Base-by-base conservation (phyloP, 2,888 invertebrate species). In the Agrochola circellaris region DNA sequence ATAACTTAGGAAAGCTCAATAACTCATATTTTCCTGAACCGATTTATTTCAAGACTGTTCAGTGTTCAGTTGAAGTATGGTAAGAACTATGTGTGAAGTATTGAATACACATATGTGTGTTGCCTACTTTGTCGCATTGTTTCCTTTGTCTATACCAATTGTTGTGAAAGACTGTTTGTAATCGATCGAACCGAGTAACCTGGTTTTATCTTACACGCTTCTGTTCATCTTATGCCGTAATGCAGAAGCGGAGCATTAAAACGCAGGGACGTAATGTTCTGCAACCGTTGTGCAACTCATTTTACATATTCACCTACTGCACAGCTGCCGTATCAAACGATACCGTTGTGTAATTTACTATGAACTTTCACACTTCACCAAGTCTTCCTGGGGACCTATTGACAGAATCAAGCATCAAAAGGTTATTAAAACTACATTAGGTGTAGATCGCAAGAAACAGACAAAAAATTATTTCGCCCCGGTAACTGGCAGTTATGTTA, bases 291-390 rank as follows among this genome's bases (percentile, higher is more conserved):
- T 90, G 92, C 88, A 92, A 93, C 81, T 73, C 73, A 80, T 83
- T 91, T 91, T 90, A 90, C 92, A 91, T 92, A 91, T 92, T 92
- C 85, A 90, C 90, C 89, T 76, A 90, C 87, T 90, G 82, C 77
- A 74, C 81, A 87, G 86, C 87, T 90, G 90, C 90, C 90, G 92
- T 90, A 93, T 93, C 92, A 93, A 93, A 92, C 90, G 88, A 90
- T 90, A 85, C 73, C 86, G 89, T 93, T 93, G 93, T 93, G 91
- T 83, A 93, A 93, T 85, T 88, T 74, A 68, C 73, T 79, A 81
- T 93, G 91, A 92, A 93, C 92, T 93, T 92, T 93, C 88, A 90
- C 92, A 92, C 92, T 90, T 84, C 79, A 86, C 83, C 75, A 87
- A 71, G 79, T 90, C 88, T 92, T 93, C 91, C 92, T 91, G 82